These are phyloP conservation scores for Campylomormyrus numenius DNA, from an alignment of 2,113 vertebrate genomes.

Conservation along the genomic window DNA sequence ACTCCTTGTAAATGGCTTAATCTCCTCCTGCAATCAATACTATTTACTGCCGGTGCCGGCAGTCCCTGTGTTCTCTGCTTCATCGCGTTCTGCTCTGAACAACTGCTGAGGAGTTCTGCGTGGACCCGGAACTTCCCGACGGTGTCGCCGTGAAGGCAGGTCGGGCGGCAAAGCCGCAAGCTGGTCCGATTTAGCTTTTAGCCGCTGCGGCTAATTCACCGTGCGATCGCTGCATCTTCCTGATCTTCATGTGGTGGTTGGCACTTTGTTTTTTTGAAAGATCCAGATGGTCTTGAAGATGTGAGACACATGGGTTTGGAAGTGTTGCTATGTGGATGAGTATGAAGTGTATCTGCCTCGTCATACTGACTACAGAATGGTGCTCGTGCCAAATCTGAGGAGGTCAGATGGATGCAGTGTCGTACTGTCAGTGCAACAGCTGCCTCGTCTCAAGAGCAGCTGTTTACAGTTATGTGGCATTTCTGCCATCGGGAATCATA, in stretches of 20 bases:
- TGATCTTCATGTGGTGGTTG: not conserved
- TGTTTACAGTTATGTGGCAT: not conserved
- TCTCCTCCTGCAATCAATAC: not conserved
- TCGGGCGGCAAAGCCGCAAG: not conserved
- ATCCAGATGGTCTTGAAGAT: not conserved
- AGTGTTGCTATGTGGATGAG: not conserved
- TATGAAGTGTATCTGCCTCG: not conserved
- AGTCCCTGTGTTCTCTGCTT: not conserved
- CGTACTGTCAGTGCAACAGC: not conserved
- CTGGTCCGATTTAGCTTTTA: not conserved
- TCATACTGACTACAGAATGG: not conserved
- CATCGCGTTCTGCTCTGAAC: not conserved
- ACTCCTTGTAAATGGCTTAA: not conserved
- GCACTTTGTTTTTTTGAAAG: not conserved
- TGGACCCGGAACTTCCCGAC: not conserved
- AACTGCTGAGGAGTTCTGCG: not conserved
- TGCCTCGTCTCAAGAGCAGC: not conserved
- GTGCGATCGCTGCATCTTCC: not conserved
- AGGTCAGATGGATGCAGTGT: not conserved
- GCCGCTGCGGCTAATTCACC: not conserved
- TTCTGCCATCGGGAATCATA: not conserved
- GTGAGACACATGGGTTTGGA: not conserved
- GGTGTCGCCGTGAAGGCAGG: not conserved
- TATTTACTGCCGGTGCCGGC: not conserved
- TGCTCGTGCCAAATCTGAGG: not conserved